Conservation (phyloP, 2,797 vertebrate species). For the Dryobates pubescens region DNA sequence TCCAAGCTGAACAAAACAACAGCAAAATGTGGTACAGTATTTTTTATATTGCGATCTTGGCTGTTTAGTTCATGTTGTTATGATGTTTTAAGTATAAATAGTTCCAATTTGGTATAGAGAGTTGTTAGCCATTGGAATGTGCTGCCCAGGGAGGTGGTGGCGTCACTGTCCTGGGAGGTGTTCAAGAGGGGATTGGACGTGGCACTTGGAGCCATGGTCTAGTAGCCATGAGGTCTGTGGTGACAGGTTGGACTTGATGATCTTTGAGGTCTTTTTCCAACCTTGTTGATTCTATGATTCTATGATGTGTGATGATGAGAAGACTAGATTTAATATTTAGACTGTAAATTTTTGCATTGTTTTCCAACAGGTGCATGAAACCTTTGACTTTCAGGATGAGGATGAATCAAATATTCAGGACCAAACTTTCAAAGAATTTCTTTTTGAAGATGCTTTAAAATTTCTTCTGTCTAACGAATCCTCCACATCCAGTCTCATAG, state of each 20-base stretch:
- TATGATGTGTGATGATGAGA: neutral
- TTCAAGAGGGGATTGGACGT: too few species aligned
- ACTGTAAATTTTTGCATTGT: neutral
- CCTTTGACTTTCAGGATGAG: conserved; percentile 80
- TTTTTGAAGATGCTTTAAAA: conserved; percentile 88
- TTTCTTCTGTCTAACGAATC: conserved; percentile 82
- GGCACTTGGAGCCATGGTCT: too few species aligned
- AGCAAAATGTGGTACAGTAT: neutral
- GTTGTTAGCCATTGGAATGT: too few species aligned
- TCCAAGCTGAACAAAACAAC: neutral
- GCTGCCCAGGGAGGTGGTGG: too few species aligned
- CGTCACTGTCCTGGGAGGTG: too few species aligned
- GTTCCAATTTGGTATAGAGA: neutral
- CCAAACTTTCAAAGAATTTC: conserved; percentile 84
- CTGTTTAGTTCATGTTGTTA: neutral
- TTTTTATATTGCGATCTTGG: neutral
- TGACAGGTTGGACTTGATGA: too few species aligned
- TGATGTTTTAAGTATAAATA: neutral
- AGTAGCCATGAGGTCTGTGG: too few species aligned
- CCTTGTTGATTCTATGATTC: too few species aligned
- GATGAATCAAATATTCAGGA: conserved; percentile 77
- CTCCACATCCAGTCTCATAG: conserved; percentile 53
- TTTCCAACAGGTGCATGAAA: conserved; percentile 83
- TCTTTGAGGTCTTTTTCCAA: too few species aligned
- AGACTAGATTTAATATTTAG: neutral